Percentiles rank a stretch among this genome's conserved stretches.
These are phyloP conservation scores for Leptatherina wallacei DNA, from an alignment of 2,797 vertebrate genomes.

Conservation along the genomic window DNA sequence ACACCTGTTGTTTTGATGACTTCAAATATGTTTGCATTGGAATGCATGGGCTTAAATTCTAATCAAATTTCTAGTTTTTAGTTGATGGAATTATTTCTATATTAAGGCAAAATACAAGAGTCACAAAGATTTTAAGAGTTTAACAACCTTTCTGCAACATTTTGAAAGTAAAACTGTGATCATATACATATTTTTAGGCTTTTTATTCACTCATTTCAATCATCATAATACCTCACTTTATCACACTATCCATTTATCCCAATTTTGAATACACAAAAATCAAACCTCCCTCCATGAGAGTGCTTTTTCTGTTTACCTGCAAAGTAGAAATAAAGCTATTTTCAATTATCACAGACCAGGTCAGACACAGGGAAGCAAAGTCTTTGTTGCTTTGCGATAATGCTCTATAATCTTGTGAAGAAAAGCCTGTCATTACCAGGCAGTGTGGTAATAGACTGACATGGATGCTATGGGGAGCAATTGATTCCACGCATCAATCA, in stretches of 20 bases:
- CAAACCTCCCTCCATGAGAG: slow-evolving; percentile 67
- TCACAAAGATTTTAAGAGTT: neutral
- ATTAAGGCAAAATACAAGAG: neutral
- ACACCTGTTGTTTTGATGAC: slow-evolving; percentile 76
- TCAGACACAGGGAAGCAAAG: slow-evolving; percentile 73
- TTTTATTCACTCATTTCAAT: slow-evolving; percentile 38
- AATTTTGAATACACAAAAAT: slow-evolving; percentile 66
- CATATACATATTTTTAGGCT: neutral
- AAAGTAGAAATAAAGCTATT: slow-evolving; percentile 74
- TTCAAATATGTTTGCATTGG: slow-evolving; percentile 65
- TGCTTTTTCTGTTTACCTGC: slow-evolving; percentile 75
- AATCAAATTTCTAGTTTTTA: slow-evolving; percentile 28
- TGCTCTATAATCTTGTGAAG: slow-evolving; percentile 84
- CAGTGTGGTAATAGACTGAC: slow-evolving; percentile 85
- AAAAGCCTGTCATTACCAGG: slow-evolving; percentile 86
- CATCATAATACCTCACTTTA: slow-evolving; percentile 62
- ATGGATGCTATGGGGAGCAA: slow-evolving; percentile 86
- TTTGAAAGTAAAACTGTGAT: slow-evolving; percentile 9
- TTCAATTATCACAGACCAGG: slow-evolving; percentile 76
- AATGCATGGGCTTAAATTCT: slow-evolving; percentile 22
- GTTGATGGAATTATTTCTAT: neutral
- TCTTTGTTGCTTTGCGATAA: slow-evolving; percentile 82
- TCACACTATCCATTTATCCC: slow-evolving; percentile 49
- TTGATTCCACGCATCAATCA: slow-evolving; percentile 88
- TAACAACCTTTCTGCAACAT: slow-evolving; percentile 11